Evolutionary conservation across 2,888 invertebrate genomes (phyloP).

Genomic region (Timandra comae): DNA sequence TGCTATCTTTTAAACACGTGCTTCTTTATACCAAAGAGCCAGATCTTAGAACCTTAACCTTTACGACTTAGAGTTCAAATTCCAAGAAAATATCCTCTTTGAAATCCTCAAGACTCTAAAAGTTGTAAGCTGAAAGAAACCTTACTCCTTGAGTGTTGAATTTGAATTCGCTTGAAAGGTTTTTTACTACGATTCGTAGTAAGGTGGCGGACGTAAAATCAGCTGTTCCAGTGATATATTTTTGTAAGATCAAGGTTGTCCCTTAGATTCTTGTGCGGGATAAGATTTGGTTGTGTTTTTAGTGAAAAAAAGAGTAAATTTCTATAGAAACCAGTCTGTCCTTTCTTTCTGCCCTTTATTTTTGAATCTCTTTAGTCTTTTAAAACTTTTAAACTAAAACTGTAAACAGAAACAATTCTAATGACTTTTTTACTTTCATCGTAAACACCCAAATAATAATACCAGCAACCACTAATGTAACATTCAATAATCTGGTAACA

Average conservation of each 20-base stretch:
- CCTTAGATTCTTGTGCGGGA: too few species aligned
- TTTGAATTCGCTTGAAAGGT: constrained; percentile 7
- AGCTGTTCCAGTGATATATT: constrained; percentile 46
- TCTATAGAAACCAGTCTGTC: neutral
- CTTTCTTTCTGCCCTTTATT: neutral
- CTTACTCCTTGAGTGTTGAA: constrained; percentile 5
- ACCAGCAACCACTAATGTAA: constrained; percentile 52
- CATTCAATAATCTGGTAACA: constrained; percentile 65
- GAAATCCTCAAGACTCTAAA: constrained; percentile 4
- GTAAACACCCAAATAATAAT: constrained; percentile 31
- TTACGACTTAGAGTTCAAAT: too few species aligned
- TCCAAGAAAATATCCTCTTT: neutral
- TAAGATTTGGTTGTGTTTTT: too few species aligned
- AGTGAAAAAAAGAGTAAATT: too few species aligned
- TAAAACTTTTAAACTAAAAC: too few species aligned
- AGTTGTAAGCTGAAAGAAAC: constrained; percentile 5
- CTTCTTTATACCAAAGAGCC: constrained; percentile 18
- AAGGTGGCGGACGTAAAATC: constrained; percentile 59
- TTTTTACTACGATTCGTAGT: constrained; percentile 37
- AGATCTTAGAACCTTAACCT: neutral
- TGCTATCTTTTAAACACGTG: constrained; percentile 58
- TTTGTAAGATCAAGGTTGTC: constrained; percentile 11
- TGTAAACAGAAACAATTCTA: neutral
- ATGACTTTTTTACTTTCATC: neutral
- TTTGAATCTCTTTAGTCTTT: neutral